A percentile compares a stretch with the other conserved stretches of the same genome.
Conservation (phyloP, 2,113 vertebrate genomes). For the Heterochromis multidens region DNA sequence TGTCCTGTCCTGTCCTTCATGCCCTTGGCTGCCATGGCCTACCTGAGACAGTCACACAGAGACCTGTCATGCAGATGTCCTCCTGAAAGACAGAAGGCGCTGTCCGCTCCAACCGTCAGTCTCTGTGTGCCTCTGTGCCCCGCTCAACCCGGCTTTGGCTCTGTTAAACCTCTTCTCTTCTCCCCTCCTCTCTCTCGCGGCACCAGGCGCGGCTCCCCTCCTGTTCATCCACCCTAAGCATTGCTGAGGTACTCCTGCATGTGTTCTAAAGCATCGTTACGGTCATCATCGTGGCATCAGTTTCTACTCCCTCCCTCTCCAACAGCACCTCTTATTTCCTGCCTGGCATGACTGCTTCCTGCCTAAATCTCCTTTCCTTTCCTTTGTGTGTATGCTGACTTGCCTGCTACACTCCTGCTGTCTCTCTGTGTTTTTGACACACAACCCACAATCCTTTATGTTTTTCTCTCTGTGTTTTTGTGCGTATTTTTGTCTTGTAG, state of each 20-base stretch:
- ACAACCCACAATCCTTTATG: slow-evolving; percentile 8
- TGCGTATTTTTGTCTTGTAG: slow-evolving; percentile 18
- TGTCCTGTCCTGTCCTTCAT: slow-evolving; percentile 46
- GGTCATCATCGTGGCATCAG: slow-evolving; percentile 27
- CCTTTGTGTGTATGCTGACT: slow-evolving; percentile 14
- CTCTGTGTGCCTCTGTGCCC: slow-evolving; percentile 64
- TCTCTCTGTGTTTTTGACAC: slow-evolving; percentile 12
- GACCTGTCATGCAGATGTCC: slow-evolving; percentile 49
- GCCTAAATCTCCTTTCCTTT: background rate
- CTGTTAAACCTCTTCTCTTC: slow-evolving; percentile 76
- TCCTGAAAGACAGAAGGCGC: slow-evolving; percentile 60
- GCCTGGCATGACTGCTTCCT: slow-evolving; percentile 79
- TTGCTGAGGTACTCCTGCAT: slow-evolving; percentile 99
- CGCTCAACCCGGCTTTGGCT: slow-evolving; percentile 62
- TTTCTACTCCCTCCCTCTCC: slow-evolving; percentile 63
- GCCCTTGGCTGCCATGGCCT: slow-evolving; percentile 65
- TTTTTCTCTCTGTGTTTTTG: slow-evolving; percentile 19
- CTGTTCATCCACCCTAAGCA: slow-evolving; percentile 99
- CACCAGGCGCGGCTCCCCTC: slow-evolving; percentile 99
- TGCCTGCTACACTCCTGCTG: slow-evolving; percentile 74
- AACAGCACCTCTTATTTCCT: slow-evolving; percentile 65
- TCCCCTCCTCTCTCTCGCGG: slow-evolving; percentile 74
- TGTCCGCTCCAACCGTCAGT: slow-evolving; percentile 55
- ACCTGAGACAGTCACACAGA: slow-evolving; percentile 60
- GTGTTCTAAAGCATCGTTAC: slow-evolving; percentile 76